Evolutionary conservation across 2,888 invertebrate species (phyloP).

Genomic region (Meloe dianella): DNA sequence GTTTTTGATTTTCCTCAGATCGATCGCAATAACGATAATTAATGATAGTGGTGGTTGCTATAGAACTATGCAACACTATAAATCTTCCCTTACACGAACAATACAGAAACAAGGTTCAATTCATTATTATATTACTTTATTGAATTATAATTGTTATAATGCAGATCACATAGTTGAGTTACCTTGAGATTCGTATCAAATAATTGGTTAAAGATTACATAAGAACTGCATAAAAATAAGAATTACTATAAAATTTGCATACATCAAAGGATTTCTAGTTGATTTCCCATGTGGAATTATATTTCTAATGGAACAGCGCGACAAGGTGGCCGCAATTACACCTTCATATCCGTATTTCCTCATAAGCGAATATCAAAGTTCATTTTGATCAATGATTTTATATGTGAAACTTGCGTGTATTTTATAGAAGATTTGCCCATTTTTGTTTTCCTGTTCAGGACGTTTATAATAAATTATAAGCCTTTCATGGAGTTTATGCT

Average conservation of each 20-base stretch:
- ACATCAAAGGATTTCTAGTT: neutral
- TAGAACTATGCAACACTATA: neutral
- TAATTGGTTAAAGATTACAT: neutral
- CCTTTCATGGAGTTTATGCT: neutral
- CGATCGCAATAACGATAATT: neutral
- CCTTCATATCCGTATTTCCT: neutral
- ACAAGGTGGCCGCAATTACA: neutral
- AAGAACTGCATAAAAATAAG: neutral
- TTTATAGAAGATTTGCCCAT: neutral
- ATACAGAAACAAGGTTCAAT: neutral
- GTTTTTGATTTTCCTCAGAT: neutral
- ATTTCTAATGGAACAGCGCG: neutral
- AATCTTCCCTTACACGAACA: neutral
- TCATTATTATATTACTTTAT: neutral
- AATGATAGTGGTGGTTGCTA: neutral
- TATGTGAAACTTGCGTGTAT: neutral
- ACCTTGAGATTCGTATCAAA: neutral
- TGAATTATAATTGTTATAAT: neutral
- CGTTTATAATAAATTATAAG: neutral
- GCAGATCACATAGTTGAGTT: neutral
- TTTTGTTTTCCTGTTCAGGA: neutral
- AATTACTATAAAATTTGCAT: neutral
- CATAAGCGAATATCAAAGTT: neutral
- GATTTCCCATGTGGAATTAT: neutral
- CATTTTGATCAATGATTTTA: neutral